A percentile compares a stretch with the other conserved stretches of the same genome.
These are phyloP conservation scores for Lepeophtheirus nordmannii DNA, from an alignment of 2,888 invertebrate species.

Conservation along the genomic window DNA sequence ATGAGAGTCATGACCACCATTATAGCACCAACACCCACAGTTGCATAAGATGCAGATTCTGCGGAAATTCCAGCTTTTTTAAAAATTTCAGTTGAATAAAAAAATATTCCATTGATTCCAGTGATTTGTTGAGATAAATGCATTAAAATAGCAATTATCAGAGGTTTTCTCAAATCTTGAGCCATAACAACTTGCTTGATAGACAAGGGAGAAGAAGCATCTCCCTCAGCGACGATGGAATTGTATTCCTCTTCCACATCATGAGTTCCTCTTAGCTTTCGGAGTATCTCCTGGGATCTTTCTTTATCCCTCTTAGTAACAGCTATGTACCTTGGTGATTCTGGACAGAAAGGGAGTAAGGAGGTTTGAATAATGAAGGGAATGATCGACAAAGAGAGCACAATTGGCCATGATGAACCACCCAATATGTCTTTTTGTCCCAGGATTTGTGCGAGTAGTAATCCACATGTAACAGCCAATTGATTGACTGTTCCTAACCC, in stretches of 20 bases:
- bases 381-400: conserved; percentile 52
- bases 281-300: conserved; percentile 45
- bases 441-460: conserved; percentile 54
- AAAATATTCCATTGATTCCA: conserved; percentile 58
- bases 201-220: conserved; percentile 49
- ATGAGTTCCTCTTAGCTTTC: conserved; percentile 57
- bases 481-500: conserved; percentile 74
- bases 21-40: conserved; percentile 65
- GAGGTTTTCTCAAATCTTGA: conserved; percentile 54
- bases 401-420: conserved; percentile 50
- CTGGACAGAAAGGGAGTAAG: conserved; percentile 57
- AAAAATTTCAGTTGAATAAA: conserved; percentile 69
- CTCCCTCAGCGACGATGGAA: conserved; percentile 46
- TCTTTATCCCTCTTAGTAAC: conserved; percentile 52
- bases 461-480: conserved; percentile 68
- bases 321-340: conserved; percentile 59
- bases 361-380: conserved; percentile 51
- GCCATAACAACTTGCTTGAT: conserved; percentile 53
- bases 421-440: conserved; percentile 55
- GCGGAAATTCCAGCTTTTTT: conserved; percentile 46
- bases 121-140: conserved; percentile 79
- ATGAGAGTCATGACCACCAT: conserved; percentile 73
- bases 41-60: conserved; percentile 54
- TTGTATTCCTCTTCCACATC: conserved; percentile 71
- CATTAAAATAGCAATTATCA: conserved; percentile 59